A percentile compares a stretch with the other conserved stretches of the same genome.
Evolutionary conservation across 2,113 vertebrate species (phyloP).

Genomic region (Leiothrix lutea): DNA sequence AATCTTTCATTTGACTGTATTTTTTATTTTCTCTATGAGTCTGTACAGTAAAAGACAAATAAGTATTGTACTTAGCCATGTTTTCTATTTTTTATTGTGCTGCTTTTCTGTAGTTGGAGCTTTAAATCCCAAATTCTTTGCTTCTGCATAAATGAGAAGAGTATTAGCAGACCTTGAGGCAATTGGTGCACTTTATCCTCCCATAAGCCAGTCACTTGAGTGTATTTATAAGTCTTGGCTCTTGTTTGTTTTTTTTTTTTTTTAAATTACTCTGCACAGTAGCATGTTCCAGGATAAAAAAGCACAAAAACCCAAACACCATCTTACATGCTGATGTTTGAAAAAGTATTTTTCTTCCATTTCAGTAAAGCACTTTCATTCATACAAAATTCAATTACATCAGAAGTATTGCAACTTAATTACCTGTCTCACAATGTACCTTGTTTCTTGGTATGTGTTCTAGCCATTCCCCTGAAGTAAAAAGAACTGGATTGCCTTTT

Average conservation of each 20-base stretch:
- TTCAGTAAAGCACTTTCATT: not conserved
- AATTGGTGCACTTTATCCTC: constrained; percentile 21
- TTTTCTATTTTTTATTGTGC: constrained; percentile 17
- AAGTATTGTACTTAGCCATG: constrained; percentile 3
- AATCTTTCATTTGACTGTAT: constrained; percentile 73
- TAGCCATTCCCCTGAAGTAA: not conserved
- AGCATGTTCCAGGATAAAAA: not conserved
- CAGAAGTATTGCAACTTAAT: not conserved
- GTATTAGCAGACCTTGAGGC: constrained; percentile 4
- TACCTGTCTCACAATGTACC: not conserved
- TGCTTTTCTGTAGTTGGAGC: not conserved
- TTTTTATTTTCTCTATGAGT: constrained; percentile 77
- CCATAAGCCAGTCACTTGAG: constrained; percentile 13
- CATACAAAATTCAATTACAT: not conserved
- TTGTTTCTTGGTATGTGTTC: not conserved
- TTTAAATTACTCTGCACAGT: not conserved
- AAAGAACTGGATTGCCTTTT: not conserved
- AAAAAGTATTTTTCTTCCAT: not conserved
- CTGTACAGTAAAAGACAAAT: constrained; percentile 70
- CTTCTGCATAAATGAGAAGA: constrained; percentile 3
- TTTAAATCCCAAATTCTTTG: constrained; percentile 29
- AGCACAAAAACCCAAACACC: not conserved
- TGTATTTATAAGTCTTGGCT: not conserved
- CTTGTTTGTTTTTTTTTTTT: constrained; percentile 16
- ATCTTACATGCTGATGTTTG: not conserved